A percentile compares a stretch with the other conserved stretches of the same genome.
These are phyloP conservation scores for Ephialtes manifestator DNA, from an alignment of 2,888 invertebrate species.

Conservation along the genomic window DNA sequence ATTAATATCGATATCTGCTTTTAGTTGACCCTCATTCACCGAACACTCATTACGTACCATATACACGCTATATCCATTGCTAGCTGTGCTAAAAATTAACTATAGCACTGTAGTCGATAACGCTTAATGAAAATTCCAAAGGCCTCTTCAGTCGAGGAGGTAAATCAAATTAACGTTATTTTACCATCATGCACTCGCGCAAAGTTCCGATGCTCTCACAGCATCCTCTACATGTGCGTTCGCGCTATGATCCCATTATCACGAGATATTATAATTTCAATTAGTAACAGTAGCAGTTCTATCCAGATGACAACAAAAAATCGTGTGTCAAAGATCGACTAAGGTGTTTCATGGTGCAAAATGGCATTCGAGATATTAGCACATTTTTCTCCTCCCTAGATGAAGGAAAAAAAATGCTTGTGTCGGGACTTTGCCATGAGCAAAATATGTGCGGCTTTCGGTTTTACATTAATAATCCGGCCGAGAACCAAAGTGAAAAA, in stretches of 20 bases:
- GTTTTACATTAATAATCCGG: slow-evolving; percentile 18
- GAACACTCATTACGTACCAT: not conserved
- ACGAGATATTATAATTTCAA: slow-evolving; percentile 52
- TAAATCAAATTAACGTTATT: slow-evolving; percentile 81
- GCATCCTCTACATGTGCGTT: slow-evolving; percentile 4
- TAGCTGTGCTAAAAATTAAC: slow-evolving; percentile 1
- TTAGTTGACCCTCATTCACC: not conserved
- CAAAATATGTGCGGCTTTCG: slow-evolving; percentile 29
- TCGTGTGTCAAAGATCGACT: slow-evolving; percentile 30
- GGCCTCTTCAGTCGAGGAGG: slow-evolving; percentile 75
- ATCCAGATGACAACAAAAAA: slow-evolving; percentile 8
- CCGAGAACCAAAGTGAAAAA: slow-evolving; percentile 14
- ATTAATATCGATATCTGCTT: not conserved
- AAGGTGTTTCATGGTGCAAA: slow-evolving; percentile 1
- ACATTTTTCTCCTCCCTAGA: not conserved
- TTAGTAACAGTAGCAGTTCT: slow-evolving; percentile 35
- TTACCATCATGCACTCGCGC: slow-evolving; percentile 52
- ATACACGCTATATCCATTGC: not conserved
- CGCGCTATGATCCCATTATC: slow-evolving; percentile 20
- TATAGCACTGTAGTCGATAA: slow-evolving; percentile 31
- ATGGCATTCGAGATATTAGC: slow-evolving; percentile 15
- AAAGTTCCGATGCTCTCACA: slow-evolving; percentile 39
- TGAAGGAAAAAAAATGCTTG: slow-evolving; percentile 6
- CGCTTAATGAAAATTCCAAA: slow-evolving; percentile 79
- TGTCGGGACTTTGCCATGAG: slow-evolving; percentile 4